Evolutionary conservation across 2,113 vertebrate species (phyloP).

Genomic region (Lophura nycthemera): DNA sequence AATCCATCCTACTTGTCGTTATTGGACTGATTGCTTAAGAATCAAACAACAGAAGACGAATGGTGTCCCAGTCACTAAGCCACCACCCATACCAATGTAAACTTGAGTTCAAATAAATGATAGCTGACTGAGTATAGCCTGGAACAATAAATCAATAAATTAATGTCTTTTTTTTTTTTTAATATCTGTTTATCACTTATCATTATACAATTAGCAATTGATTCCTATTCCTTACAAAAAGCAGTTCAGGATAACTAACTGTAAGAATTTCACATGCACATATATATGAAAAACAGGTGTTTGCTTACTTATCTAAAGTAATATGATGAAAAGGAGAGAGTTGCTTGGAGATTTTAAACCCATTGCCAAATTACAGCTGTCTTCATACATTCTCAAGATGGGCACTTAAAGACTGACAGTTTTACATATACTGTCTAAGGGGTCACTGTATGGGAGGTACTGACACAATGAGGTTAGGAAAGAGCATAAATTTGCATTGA

Average conservation of each 20-base stretch:
- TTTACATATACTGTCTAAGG: not conserved
- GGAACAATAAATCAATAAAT: not conserved
- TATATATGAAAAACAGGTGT: not conserved
- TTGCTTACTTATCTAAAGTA: not conserved
- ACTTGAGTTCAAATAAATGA: not conserved
- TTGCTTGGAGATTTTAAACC: conserved; percentile 25
- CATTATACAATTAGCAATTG: not conserved
- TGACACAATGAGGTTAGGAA: not conserved
- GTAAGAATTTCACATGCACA: not conserved
- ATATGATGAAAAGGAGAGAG: not conserved
- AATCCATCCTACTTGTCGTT: conserved; percentile 34
- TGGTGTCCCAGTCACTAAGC: not conserved
- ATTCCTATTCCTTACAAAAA: conserved; percentile 20
- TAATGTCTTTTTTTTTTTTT: not conserved
- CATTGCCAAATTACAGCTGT: conserved; percentile 7
- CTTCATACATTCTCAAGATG: not conserved
- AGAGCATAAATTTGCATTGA: not conserved
- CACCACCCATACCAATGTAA: not conserved
- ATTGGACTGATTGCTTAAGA: conserved; percentile 32
- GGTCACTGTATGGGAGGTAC: not conserved
- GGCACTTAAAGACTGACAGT: not conserved
- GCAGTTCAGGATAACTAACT: not conserved
- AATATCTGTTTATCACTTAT: not conserved
- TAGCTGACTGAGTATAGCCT: not conserved
- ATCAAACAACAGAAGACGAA: conserved; percentile 20